These are phyloP conservation scores for Lepilemur ruficaudatus DNA, from an alignment of 2,797 vertebrate species.

Conservation along the genomic window DNA sequence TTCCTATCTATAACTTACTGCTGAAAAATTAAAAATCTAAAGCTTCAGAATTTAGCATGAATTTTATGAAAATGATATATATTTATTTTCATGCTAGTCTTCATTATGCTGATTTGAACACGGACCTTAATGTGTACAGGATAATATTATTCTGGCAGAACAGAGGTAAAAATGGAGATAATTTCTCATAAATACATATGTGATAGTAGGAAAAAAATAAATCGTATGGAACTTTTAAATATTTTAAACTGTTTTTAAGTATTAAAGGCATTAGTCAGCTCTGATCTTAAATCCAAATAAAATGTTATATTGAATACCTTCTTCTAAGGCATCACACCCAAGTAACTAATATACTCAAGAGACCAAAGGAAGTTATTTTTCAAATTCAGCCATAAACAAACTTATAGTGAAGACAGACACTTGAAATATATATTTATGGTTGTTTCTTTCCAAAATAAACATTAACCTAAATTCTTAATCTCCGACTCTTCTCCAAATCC, in stretches of 20 bases:
- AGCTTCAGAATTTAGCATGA: neutral
- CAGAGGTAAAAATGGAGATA: slow-evolving; percentile 3
- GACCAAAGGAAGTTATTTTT: slow-evolving; percentile 43
- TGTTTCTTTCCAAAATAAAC: slow-evolving; percentile 36
- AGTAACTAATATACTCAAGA: slow-evolving; percentile 52
- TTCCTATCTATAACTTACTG: neutral
- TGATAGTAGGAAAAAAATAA: slow-evolving; percentile 31
- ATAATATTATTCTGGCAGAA: neutral
- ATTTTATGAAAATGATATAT: neutral
- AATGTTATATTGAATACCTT: slow-evolving; percentile 59
- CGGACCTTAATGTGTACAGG: neutral
- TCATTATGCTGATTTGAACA: neutral
- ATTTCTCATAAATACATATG: neutral
- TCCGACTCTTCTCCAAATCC: slow-evolving; percentile 4
- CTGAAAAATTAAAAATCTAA: neutral
- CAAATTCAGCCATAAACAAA: slow-evolving; percentile 54
- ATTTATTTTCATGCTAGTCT: neutral
- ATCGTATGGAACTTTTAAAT: neutral
- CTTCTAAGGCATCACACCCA: slow-evolving; percentile 44
- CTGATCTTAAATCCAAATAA: slow-evolving; percentile 63
- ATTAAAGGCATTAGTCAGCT: slow-evolving; percentile 64
- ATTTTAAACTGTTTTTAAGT: slow-evolving; percentile 69
- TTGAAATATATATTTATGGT: neutral
- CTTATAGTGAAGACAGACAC: slow-evolving; percentile 11
- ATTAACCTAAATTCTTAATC: slow-evolving; percentile 12